Conservation (phyloP, 2,113 vertebrate genomes). For the Spea bombifrons region DNA sequence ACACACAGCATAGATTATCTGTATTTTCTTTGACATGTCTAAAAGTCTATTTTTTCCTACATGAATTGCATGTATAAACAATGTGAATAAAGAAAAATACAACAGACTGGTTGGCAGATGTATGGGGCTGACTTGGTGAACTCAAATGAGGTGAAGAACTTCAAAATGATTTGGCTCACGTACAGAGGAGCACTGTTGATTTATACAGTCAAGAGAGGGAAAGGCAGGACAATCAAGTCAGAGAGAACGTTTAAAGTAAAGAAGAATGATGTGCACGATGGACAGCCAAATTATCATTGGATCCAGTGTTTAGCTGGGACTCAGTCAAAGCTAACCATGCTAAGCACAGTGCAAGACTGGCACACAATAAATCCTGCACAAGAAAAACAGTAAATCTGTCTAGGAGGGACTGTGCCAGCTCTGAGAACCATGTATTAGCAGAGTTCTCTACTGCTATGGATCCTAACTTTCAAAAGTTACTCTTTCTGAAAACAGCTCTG, state of each 20-base stretch:
- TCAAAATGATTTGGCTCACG: slow-evolving; percentile 22
- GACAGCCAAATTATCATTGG: slow-evolving; percentile 19
- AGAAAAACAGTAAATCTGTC: slow-evolving; percentile 39
- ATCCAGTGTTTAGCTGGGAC: slow-evolving; percentile 8
- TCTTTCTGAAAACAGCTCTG: slow-evolving; percentile 14
- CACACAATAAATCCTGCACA: slow-evolving; percentile 21
- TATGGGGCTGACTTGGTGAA: not conserved
- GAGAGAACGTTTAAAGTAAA: not conserved
- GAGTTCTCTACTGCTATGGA: slow-evolving; percentile 20
- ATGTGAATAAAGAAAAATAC: not conserved
- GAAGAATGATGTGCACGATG: not conserved
- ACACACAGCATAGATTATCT: too few relatives aligned
- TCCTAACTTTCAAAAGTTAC: not conserved
- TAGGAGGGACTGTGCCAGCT: slow-evolving; percentile 21
- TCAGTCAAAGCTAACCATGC: slow-evolving; percentile 17
- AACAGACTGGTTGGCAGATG: not conserved
- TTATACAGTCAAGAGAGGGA: not conserved
- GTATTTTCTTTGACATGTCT: too few relatives aligned
- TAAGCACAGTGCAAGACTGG: slow-evolving; percentile 22
- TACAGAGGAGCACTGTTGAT: not conserved
- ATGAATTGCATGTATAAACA: too few relatives aligned
- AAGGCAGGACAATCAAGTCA: slow-evolving; percentile 5
- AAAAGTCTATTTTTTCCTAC: too few relatives aligned
- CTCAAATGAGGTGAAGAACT: slow-evolving; percentile 7
- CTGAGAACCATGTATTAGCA: slow-evolving; percentile 22